Evolutionary conservation across 2,113 vertebrate species (phyloP), one percentile per base, ranked within the genome.

Genomic region (Onychostoma macrolepis): DNA sequence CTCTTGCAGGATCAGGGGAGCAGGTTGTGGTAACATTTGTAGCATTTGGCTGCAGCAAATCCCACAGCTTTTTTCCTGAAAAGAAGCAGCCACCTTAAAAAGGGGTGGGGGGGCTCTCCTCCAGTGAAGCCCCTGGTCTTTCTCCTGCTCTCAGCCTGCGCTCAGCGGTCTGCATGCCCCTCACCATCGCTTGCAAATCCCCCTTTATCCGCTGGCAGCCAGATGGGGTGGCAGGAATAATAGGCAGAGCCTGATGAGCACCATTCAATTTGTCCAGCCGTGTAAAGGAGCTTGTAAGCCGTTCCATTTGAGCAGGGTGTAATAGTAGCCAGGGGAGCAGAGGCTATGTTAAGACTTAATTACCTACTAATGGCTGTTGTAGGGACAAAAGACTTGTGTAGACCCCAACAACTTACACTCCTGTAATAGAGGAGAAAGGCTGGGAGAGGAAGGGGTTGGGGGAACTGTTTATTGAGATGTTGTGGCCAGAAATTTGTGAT

Each of bases 301-400:
- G 88, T 95, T 92, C 95, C 88, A 88, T 93, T 94, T 94, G 89
- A 88, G 91, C 96, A 95, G 95, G 95, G 96, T 96, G 95, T 84
- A 89, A 94, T 96, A 95, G 94, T 96, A 96, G 93, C 94, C 95
- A 95, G 94, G 81, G 88, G 94, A 95, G 94, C 56, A 63, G 94
- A 96, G 95, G 95, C 96, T 96, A 94, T 96, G 97, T 97, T 96
- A 96, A 94, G 96, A 96, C 96, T 95, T 97, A 99, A 98, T 97
- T 96, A 97, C 96, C 88, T 93, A 94, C 96, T 97, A 97, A 97
- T 96, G 96, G 97, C 95, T 93, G 89, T 95, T 90, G 94, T 93
- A 92, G 94, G 94, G 93, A 95, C 95, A 94, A 90, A 96, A 96
- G 94, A 95, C 93, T 92, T 90, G 24, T 24, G 91, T 88, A 90